Evolutionary conservation across 2,113 vertebrate species (phyloP).

Genomic region (Limnothrissa miodon): DNA sequence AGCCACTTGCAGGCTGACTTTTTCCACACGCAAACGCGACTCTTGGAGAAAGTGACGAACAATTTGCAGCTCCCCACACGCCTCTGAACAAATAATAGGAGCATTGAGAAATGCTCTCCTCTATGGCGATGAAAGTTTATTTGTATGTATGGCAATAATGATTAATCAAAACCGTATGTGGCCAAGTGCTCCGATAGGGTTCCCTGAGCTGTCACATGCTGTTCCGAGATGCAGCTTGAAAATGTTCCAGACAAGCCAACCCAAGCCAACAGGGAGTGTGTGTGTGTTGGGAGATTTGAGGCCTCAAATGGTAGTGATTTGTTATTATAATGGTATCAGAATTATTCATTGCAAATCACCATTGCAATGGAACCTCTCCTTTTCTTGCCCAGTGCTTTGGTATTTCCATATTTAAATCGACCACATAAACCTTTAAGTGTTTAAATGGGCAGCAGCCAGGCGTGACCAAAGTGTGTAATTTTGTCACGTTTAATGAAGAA

Average conservation of each 20-base stretch:
- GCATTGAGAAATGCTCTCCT: neutral
- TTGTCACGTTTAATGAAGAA: conserved; percentile 51
- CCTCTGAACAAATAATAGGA: too few relatives aligned
- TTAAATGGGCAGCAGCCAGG: conserved; percentile 26
- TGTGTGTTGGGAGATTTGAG: neutral
- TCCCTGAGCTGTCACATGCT: neutral
- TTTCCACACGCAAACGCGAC: neutral
- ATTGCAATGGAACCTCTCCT: conserved; percentile 42
- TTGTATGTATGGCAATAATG: neutral
- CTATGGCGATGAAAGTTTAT: neutral
- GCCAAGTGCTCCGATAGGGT: neutral
- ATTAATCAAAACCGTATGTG: neutral
- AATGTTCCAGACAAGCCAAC: neutral
- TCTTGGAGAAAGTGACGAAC: neutral
- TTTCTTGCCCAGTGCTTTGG: conserved; percentile 26
- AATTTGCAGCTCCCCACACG: neutral
- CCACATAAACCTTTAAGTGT: conserved; percentile 36
- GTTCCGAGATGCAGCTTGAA: neutral
- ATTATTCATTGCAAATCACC: conserved; percentile 57
- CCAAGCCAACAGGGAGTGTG: neutral
- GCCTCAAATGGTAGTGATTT: conserved; percentile 35
- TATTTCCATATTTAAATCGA: conserved; percentile 51
- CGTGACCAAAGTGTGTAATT: conserved; percentile 47
- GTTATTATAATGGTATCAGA: conserved; percentile 54
- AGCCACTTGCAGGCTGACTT: neutral